A percentile compares a stretch with the other conserved stretches of the same genome.
Conservation (phyloP, 2,888 invertebrate species). For the Agonopterix heracliana region DNA sequence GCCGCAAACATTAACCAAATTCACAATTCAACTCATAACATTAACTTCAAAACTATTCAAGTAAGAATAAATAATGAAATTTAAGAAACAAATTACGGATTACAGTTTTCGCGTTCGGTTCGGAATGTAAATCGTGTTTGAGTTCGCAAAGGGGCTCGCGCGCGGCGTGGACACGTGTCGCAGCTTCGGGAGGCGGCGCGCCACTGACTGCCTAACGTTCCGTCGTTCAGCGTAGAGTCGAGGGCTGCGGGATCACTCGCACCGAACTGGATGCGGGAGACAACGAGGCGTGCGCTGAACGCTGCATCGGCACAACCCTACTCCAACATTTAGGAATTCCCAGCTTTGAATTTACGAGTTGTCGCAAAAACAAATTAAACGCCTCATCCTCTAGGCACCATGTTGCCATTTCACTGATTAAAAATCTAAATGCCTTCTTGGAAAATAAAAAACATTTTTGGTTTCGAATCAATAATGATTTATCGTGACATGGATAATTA, state of each 20-base stretch:
- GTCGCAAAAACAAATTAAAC: neutral
- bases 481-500: too few relatives aligned
- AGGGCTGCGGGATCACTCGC: neutral
- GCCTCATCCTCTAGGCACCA: neutral
- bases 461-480: too few relatives aligned
- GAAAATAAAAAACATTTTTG: too few relatives aligned
- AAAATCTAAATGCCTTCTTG: neutral
- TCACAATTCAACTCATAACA: neutral
- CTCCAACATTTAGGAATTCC: neutral
- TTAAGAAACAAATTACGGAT: too few relatives aligned
- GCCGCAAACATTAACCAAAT: constrained; percentile 21
- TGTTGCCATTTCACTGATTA: neutral
- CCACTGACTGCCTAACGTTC: constrained; percentile 40
- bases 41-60: too few relatives aligned
- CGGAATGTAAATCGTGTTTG: constrained; percentile 45
- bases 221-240: neutral
- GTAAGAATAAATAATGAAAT: too few relatives aligned
- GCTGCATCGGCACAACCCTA: neutral
- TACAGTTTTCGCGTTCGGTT: too few relatives aligned
- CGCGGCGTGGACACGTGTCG: constrained; percentile 33
- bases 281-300: constrained; percentile 1
- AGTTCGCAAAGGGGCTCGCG: constrained; percentile 38
- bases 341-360: neutral
- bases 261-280: constrained; percentile 4
- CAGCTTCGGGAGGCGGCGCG: constrained; percentile 47